These are phyloP conservation scores for Spisula subtruncata DNA, from an alignment of 2,888 invertebrate genomes.

Conservation along the genomic window DNA sequence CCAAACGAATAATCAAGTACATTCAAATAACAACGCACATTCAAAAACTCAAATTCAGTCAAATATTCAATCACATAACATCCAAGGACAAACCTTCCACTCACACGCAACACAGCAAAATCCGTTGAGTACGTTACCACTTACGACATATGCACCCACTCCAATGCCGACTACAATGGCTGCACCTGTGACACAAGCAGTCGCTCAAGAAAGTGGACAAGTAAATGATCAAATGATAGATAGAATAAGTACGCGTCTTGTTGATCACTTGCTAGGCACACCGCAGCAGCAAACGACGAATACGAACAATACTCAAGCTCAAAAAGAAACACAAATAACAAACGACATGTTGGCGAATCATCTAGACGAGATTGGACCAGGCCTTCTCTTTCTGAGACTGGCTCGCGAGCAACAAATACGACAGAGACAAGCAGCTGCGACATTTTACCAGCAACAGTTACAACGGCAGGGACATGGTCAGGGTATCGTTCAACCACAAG, in stretches of 20 bases:
- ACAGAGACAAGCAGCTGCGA: not conserved
- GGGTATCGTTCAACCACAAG: not conserved
- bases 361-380: constrained; percentile 34
- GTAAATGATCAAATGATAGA: constrained; percentile 38
- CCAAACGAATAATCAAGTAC: too few relatives aligned
- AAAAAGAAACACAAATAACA: constrained; percentile 27
- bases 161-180: not conserved
- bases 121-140: not conserved
- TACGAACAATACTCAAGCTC: constrained; percentile 15
- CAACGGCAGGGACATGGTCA: not conserved
- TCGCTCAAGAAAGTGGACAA: not conserved
- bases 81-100: not conserved
- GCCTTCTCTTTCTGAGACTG: not conserved
- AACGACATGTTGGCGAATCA: constrained; percentile 19
- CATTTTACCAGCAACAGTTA: not conserved
- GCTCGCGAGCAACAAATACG: not conserved
- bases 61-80: not conserved
- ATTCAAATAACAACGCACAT: not conserved
- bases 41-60: not conserved
- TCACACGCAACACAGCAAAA: not conserved
- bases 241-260: constrained; percentile 41
- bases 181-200: not conserved
- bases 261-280: constrained; percentile 33
- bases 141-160: not conserved
- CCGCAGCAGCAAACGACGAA: not conserved